A percentile compares a stretch with the other conserved stretches of the same genome.
Conservation (phyloP, 2,113 vertebrate genomes). For the Lasiurus cinereus region DNA sequence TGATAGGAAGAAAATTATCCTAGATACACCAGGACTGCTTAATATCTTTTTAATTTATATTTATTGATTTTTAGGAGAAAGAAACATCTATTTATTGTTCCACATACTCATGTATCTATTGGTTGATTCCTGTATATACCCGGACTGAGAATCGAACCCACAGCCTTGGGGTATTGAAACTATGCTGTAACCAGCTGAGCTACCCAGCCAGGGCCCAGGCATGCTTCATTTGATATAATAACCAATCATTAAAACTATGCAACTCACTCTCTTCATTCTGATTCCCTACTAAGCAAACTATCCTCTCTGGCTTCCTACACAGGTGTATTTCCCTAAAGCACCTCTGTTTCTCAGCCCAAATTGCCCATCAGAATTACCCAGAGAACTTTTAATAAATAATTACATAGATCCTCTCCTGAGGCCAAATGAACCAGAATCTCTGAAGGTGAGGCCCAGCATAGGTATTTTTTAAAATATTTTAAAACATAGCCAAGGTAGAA, state of each 20-base stretch:
- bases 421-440: neutral
- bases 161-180: neutral
- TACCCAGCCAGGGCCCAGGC: neutral
- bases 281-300: neutral
- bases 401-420: neutral
- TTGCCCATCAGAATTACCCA: slow-evolving; percentile 27
- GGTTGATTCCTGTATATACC: neutral
- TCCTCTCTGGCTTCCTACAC: neutral
- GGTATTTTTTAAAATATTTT: slow-evolving; percentile 33
- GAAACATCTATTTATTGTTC: neutral
- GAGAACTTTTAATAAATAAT: neutral
- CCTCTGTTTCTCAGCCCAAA: neutral
- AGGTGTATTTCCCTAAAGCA: neutral
- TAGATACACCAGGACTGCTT: neutral
- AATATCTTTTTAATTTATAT: neutral
- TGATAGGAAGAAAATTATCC: neutral
- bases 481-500: neutral
- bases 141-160: neutral
- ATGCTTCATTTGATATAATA: neutral
- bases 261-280: neutral
- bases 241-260: neutral
- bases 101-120: neutral
- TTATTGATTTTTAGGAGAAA: neutral
- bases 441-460: neutral
- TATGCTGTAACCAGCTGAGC: neutral